Base-by-base conservation (phyloP, 2,113 vertebrate genomes). In the Trogon melanurus region DNA sequence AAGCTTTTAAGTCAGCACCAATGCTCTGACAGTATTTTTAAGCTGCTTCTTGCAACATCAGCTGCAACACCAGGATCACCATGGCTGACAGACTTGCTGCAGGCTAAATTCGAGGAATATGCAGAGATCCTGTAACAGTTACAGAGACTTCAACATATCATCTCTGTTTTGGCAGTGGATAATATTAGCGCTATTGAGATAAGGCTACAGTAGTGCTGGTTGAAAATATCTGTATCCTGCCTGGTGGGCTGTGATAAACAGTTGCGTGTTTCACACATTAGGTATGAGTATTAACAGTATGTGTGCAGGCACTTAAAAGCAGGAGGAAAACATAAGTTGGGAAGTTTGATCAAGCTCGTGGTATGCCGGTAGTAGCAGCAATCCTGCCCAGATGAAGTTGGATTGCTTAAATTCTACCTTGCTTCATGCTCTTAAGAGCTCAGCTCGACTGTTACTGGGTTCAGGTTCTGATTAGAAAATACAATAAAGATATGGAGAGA, bases 221-320 rank as follows among this genome's bases (percentile, higher is more conserved):
- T 26, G 79, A 67, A 91, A 94, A 69, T 88, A 74, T 53, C 80
- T 79, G 79, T 27, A 20, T 11, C 56, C 82, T 90, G 75, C 83
- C 92, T 94, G 92, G 90, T 87, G 91, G 88, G 75, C 76, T 93
- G 61, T 72, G 96, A 96, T 94, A 93, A 96, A 92, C 61, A 53
- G 70, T 4, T 1, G 29, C 34, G 91, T 79, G 93, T 75, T 79
- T 26, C 84, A 79, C 50, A 19, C 89, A 2, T 16, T 32, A 65
- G 81, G 84, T 38, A 60, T 26, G 13, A 79, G 67, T 85, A 79
- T 48, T 16, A 85, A 48, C 61, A 83, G 56, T 5, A 38, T 27
- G 75, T 0, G 2, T 30, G 73, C 57, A 89, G 48, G 38, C 61
- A 53, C 57, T 75, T 47, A 22, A 71, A 70, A 86, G 66, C 65